Percentiles rank a stretch among this genome's conserved stretches.
Evolutionary conservation across 2,113 vertebrate genomes (phyloP).

Genomic region (Eretmochelys imbricata): DNA sequence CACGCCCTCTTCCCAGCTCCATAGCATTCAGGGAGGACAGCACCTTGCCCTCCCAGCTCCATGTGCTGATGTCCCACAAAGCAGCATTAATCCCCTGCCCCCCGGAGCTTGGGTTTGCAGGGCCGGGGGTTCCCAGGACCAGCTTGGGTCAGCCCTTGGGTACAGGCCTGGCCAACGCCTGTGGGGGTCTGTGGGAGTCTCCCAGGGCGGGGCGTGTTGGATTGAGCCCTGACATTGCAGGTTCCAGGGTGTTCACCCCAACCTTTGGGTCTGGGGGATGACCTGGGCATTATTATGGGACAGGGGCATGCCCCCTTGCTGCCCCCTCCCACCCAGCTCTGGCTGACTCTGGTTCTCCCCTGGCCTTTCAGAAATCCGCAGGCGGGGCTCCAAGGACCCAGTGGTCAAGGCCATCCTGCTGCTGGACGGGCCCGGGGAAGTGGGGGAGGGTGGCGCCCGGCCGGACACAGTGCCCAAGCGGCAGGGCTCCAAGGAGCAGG

Average conservation of each 20-base stretch:
- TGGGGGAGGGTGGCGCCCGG: conserved; percentile 41
- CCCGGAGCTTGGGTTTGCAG: background rate
- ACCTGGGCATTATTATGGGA: no score
- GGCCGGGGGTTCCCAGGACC: no score
- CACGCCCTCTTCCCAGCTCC: no score
- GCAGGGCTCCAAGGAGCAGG: conserved; percentile 63
- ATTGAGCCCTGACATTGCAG: no score
- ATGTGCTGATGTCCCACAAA: no score
- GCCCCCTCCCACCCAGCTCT: background rate
- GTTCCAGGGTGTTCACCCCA: background rate
- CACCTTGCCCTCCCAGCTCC: no score
- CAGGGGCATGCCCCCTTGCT: no score
- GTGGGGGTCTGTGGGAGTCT: background rate
- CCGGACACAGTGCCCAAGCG: conserved; percentile 50
- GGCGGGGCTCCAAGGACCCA: conserved; percentile 93
- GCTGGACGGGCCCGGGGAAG: conserved; percentile 78
- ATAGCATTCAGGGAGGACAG: no score
- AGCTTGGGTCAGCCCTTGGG: background rate
- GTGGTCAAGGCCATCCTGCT: conserved; percentile 89
- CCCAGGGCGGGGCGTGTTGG: no score
- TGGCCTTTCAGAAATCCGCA: conserved; percentile 85
- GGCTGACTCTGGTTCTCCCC: background rate
- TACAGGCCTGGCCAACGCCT: no score
- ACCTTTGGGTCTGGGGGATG: no score
- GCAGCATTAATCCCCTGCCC: background rate